Evolutionary conservation across 2,113 vertebrate species (phyloP), one percentile per base, ranked within the genome.

Genomic region (Actenoides lindsayi): DNA sequence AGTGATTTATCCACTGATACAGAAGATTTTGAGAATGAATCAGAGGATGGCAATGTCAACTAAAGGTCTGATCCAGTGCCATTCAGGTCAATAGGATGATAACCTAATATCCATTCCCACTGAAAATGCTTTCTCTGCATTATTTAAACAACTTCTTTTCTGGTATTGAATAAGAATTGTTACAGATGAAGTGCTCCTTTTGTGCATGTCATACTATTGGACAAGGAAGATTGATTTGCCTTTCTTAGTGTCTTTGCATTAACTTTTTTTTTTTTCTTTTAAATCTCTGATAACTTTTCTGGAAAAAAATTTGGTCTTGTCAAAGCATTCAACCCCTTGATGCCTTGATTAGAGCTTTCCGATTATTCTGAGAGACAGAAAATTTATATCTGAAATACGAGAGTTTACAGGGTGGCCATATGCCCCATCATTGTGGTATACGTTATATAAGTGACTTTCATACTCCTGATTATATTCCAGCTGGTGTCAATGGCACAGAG

Each of bases 191-290:
- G 31, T 39, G 37, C 11, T 89, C 41, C 39, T 94, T 94, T 84
- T 86, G 31, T 92, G 37, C 53, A 27, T 59, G 33, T 68, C 63
- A 69, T 59, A 15, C 37, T 90, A 67, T 42, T 75, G 56, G 64
- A 70, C 31, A 75, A 70, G 33, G 64, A 89, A 93, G 68, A 92
- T 87, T 83, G 83, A 87, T 92, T 83, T 95, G 60, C 60, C 37
- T 91, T 95, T 90, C 60, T 83, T 64, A 39, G 8, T 63, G 41
- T 77, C 68, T 92, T 92, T 83, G 53, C 16, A 69, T 83, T 82
- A 90, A 95, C 30, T 39, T 3, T 27, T 35, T 27, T 51, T 83
- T 46, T 83, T 53, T 76, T 28, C 37, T 39, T 25, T 13, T 6
- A 21, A 51, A 51, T 2, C 31, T 59, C 35, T 77, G 48, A 88